A percentile compares a stretch with the other conserved stretches of the same genome.
Conservation (phyloP, 2,113 vertebrate species). For the Rhinoderma darwinii region DNA sequence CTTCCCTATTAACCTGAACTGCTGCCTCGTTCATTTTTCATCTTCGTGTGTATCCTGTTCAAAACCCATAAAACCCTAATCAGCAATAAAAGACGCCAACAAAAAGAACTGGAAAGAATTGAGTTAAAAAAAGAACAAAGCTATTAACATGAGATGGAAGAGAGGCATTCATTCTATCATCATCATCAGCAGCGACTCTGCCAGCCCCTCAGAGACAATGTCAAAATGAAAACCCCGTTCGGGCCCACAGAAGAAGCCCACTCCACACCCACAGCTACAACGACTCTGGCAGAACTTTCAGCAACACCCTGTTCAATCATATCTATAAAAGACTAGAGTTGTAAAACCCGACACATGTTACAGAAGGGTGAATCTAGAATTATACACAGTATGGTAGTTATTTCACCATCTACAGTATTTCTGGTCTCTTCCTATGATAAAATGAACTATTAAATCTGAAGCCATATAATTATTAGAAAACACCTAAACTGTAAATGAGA, state of each 20-base stretch:
- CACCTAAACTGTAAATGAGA: not conserved
- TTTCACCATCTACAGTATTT: not conserved
- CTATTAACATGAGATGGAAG: not conserved
- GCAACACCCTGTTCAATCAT: conserved; percentile 25
- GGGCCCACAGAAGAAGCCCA: not conserved
- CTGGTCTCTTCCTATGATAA: not conserved
- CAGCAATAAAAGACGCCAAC: conserved; percentile 23
- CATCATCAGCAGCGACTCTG: not conserved
- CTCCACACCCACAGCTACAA: conserved; percentile 2
- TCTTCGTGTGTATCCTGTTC: conserved; percentile 26
- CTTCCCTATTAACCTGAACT: conserved; percentile 21
- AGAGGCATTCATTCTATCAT: conserved; percentile 10
- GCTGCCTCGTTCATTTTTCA: not conserved
- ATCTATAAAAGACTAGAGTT: not conserved
- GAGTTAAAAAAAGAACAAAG: not conserved
- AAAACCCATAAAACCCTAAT: conserved; percentile 27
- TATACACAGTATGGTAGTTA: not conserved
- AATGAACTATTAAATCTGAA: not conserved
- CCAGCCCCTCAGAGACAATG: not conserved
- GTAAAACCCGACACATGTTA: conserved; percentile 1
- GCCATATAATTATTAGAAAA: not conserved
- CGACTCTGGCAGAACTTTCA: not conserved
- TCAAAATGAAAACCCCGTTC: conserved; percentile 3
- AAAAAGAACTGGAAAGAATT: not conserved
- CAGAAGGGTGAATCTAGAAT: not conserved